Evolutionary conservation across 2,888 invertebrate species (phyloP), one percentile per base, ranked within the genome.

Genomic region (Ptychoptera albimana): DNA sequence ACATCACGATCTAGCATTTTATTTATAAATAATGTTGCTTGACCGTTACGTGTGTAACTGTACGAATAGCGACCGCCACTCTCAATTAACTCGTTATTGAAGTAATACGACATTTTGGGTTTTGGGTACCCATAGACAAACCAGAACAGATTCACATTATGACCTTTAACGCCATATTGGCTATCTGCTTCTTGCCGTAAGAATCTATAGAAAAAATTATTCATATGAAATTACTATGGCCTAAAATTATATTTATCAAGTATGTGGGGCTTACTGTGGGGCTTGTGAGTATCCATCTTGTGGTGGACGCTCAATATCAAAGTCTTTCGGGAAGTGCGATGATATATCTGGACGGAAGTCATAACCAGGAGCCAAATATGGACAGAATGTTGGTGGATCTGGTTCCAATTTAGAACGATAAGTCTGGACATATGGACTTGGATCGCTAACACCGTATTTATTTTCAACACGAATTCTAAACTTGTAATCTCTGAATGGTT

Each of bases 41-140:
- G 88, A 8, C 91, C 91, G 55, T 87, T 88, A 53, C 91, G 77
- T 0, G 88, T 85, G 58, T 91, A 87, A 54, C 85, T 88, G 63
- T 77, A 80, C 57, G 87, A 87, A 58, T 84, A 91, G 46, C 86
- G 66, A 10, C 88, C 89, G 0, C 88, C 88, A 46, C 80, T 73
- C 54, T 87, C 83, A 43, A 91, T 79, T 0, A 77, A 70, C 55
- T 83, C 77, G 52, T 85, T 88, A 56, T 91, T 82, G 67, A 85
- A 89, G 60, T 79, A 84, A 69, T 86, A 96, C 4, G 77, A 75
- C 76, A 96, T 84, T 60, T 80, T 84, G 2, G 97, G 97, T 61
- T 92, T 91, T 0, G 97, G 97, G 66, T 92, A 93, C 0, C 94
- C 96, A 59, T 91, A 89, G 11, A 96, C 87, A 63, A 87, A 92